Percentiles rank a stretch among this genome's conserved stretches.
phyloP scores from a whole-genome alignment of 2,888 invertebrate species.

The Coelopa pilipes region DNA sequence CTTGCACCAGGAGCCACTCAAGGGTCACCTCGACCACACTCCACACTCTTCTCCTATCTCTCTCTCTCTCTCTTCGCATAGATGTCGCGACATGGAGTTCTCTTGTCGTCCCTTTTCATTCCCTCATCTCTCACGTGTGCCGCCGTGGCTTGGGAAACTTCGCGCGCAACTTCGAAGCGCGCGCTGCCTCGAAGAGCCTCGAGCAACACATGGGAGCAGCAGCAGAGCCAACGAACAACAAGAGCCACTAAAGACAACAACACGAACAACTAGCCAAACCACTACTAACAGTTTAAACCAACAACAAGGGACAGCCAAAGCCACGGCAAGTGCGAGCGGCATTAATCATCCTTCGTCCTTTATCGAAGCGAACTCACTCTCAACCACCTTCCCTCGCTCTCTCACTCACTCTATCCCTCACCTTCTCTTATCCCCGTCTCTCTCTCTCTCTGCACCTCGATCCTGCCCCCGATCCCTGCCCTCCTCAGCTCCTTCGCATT shows the following conservation, averaged over 20 bases:
- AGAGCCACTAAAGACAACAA: background rate
- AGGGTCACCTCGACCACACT: too few relatives aligned
- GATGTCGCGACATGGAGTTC: background rate
- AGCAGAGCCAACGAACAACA: background rate
- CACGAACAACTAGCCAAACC: background rate
- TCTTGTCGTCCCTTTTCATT: background rate
- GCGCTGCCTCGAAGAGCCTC: background rate
- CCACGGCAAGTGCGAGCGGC: constrained; percentile 11
- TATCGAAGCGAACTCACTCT: background rate
- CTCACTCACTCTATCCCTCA: background rate
- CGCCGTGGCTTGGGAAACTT: constrained; percentile 3
- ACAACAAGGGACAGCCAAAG: too few relatives aligned
- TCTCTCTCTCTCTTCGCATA: background rate
- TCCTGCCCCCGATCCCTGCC: too few relatives aligned
- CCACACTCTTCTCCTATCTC: background rate
- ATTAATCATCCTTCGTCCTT: constrained; percentile 56
- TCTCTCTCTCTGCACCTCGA: too few relatives aligned
- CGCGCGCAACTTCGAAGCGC: background rate
- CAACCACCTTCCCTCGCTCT: too few relatives aligned
- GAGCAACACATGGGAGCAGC: background rate
- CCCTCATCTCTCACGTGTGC: constrained; percentile 37
- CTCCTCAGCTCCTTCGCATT: background rate
- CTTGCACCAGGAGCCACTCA: too few relatives aligned
- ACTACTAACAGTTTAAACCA: too few relatives aligned
- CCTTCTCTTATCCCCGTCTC: background rate